Conservation (phyloP, 2,888 invertebrate species). For the Nephrotoma appendiculata region DNA sequence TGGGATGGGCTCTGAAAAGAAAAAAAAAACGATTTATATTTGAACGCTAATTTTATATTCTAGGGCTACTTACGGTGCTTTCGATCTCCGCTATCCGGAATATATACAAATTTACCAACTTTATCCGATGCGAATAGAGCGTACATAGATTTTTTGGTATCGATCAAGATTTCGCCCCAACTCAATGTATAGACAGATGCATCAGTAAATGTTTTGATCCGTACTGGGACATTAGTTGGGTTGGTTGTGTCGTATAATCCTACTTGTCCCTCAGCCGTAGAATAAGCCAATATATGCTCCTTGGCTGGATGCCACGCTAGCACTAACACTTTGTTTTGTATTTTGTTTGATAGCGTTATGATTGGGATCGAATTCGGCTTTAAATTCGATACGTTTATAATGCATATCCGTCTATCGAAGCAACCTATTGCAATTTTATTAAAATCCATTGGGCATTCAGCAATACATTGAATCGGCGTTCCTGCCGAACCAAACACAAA, state of each 20-base stretch:
- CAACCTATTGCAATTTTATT: slow-evolving; percentile 49
- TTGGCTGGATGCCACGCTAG: slow-evolving; percentile 72
- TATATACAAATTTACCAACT: slow-evolving; percentile 4
- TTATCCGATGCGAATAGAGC: background rate
- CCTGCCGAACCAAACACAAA: background rate
- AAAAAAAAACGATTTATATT: background rate
- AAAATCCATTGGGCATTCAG: slow-evolving; percentile 30
- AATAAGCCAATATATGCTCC: slow-evolving; percentile 65
- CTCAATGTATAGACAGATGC: slow-evolving; percentile 26
- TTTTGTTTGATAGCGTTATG: slow-evolving; percentile 45
- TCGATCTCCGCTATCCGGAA: slow-evolving; percentile 1
- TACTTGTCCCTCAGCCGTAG: slow-evolving; percentile 62
- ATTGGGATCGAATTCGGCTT: slow-evolving; percentile 31
- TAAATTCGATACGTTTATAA: slow-evolving; percentile 39
- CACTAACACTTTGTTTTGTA: slow-evolving; percentile 56
- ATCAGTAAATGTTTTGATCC: slow-evolving; percentile 22
- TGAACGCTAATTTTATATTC: background rate
- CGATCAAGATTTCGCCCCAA: slow-evolving; percentile 16
- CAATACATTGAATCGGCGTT: slow-evolving; percentile 13
- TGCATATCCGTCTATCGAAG: slow-evolving; percentile 66
- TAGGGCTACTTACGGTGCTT: background rate
- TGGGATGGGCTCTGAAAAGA: background rate
- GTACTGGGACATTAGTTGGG: slow-evolving; percentile 15
- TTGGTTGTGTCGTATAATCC: slow-evolving; percentile 25
- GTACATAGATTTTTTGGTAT: background rate